These are phyloP conservation scores for Sorex araneus DNA, from an alignment of 2,113 vertebrate genomes.

Conservation along the genomic window DNA sequence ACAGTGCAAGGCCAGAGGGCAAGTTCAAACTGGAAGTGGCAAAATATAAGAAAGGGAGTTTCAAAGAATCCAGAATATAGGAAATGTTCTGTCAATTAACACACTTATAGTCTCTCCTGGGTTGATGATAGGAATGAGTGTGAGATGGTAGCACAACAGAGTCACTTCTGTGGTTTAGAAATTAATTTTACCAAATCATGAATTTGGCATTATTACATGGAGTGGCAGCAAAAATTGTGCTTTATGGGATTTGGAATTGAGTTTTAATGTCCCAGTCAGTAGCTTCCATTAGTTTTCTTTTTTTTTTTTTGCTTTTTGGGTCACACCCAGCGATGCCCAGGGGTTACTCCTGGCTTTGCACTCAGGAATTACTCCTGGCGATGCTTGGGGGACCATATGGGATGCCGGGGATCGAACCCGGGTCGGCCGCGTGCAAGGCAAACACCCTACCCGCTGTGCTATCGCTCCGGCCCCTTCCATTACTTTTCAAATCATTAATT, in stretches of 20 bases:
- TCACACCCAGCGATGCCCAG: too few relatives aligned
- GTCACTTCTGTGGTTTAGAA: not conserved
- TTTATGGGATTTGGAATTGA: not conserved
- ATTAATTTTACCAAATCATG: not conserved
- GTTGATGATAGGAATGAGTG: accelerated
- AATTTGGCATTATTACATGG: not conserved
- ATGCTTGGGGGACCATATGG: too few relatives aligned
- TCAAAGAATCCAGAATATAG: not conserved
- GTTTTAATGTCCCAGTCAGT: not conserved
- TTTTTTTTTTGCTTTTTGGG: too few relatives aligned
- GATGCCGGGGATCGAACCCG: too few relatives aligned
- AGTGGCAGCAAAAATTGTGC: not conserved
- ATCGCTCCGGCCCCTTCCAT: too few relatives aligned
- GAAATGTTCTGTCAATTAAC: not conserved
- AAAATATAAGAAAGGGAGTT: not conserved
- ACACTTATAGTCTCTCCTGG: not conserved
- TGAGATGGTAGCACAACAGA: not conserved
- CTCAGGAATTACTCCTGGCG: too few relatives aligned
- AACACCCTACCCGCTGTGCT: too few relatives aligned
- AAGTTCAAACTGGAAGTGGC: not conserved
- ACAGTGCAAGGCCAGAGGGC: not conserved
- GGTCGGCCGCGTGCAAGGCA: too few relatives aligned
- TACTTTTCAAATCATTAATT: not conserved
- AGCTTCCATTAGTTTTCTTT: not conserved
- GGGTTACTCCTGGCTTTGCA: too few relatives aligned